Percentiles rank a stretch among this genome's conserved stretches.
Evolutionary conservation across 2,113 vertebrate species (phyloP).

Genomic region (Melanerpes aurifrons): DNA sequence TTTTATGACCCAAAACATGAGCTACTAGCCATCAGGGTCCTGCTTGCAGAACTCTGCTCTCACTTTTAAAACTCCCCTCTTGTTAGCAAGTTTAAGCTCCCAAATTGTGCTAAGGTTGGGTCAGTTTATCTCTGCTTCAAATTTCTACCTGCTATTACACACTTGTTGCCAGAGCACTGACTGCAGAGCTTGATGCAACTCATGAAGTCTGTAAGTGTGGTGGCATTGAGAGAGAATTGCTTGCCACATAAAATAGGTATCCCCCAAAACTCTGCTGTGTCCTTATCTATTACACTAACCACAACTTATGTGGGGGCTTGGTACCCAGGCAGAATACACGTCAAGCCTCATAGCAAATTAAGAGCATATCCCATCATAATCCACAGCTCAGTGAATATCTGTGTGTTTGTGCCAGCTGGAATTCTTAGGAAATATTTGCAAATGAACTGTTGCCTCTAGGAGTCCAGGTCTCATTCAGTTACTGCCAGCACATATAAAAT

Average conservation of each 20-base stretch:
- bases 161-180: neutral
- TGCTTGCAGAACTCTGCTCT: neutral
- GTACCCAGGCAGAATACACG: neutral
- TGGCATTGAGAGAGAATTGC: neutral
- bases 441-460: conserved; percentile 8
- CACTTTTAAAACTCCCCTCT: neutral
- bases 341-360: neutral
- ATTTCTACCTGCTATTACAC: neutral
- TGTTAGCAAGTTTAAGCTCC: neutral
- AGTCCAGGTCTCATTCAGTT: neutral
- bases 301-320: neutral
- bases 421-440: conserved; percentile 9
- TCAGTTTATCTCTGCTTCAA: neutral
- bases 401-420: neutral
- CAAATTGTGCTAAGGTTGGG: neutral
- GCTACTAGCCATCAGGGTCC: neutral
- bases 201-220: neutral
- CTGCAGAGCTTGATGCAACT: neutral
- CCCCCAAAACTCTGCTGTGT: neutral
- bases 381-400: neutral
- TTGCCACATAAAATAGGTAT: neutral
- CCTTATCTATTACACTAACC: neutral
- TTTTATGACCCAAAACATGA: neutral
- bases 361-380: neutral
- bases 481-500: neutral